Percentiles rank a stretch among this genome's conserved stretches.
Conservation (phyloP, 2,113 vertebrate species). For the Cebidichthys violaceus region DNA sequence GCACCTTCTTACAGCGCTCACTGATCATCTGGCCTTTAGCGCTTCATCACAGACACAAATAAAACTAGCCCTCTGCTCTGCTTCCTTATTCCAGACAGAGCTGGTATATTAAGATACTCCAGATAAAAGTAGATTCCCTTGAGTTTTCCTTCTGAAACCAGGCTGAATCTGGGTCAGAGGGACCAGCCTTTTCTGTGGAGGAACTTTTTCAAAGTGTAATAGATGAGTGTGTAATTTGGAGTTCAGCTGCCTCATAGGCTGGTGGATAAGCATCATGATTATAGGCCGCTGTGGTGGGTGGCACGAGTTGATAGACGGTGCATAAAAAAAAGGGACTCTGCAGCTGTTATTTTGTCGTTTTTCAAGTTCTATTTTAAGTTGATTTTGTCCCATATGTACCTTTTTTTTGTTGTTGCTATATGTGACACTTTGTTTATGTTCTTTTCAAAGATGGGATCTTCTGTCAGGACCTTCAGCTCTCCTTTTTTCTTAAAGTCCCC, state of each 20-base stretch:
- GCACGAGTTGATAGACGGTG: constrained; percentile 1
- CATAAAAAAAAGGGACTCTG: neutral
- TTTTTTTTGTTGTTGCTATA: constrained; percentile 37
- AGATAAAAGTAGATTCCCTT: constrained; percentile 27
- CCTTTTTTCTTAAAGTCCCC: constrained; percentile 47
- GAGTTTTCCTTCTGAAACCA: constrained; percentile 14
- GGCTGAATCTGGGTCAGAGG: constrained; percentile 59
- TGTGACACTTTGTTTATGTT: constrained; percentile 38
- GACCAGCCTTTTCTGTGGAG: constrained; percentile 29
- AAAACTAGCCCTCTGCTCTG: neutral
- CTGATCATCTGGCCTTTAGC: neutral
- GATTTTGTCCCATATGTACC: constrained; percentile 4
- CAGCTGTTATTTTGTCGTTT: constrained; percentile 10
- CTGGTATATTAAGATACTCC: constrained; percentile 13
- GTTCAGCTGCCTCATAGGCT: constrained; percentile 34
- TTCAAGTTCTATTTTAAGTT: neutral
- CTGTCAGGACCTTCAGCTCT: neutral
- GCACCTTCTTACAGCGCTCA: neutral
- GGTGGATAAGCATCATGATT: constrained; percentile 47
- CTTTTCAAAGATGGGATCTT: constrained; percentile 30
- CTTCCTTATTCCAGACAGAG: constrained; percentile 21
- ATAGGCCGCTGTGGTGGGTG: constrained; percentile 17
- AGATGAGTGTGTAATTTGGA: constrained; percentile 38
- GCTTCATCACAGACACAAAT: neutral
- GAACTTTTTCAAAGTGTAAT: constrained; percentile 17